Evolutionary conservation across 1,140 invertebrate species (phyloP), one percentile per base, ranked within the genome.

Genomic region (Fopius arisanus): DNA sequence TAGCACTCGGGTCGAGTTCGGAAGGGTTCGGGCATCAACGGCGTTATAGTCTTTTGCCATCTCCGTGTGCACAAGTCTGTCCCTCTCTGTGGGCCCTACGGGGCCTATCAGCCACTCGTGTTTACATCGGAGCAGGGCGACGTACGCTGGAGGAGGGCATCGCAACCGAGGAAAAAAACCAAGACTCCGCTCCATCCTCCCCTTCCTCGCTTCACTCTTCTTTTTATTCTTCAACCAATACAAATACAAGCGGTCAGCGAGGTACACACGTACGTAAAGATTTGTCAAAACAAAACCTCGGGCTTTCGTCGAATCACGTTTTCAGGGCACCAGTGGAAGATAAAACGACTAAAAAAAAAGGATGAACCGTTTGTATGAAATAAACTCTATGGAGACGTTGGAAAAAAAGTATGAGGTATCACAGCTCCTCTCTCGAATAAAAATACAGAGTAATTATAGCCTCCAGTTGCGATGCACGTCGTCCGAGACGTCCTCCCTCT

Each of bases 91-190:
- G 78, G 77, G 82, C 80, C 80, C 78, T 77, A 74, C 62, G 14
- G 72, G 76, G 80, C n/a, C 78, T 85, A 85, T 84, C 83, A 82
- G 83, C 83, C 84, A 85, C 82, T 84, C 80, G 84, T 83, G 81
- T 84, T 84, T 83, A 85, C 80, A 84, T 82, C 80, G 77, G 72
- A 69, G 40, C 66, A 65, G 74, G 72, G 72, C 74, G 28, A 67
- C 43, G 75, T 73, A 75, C 75, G 79, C 76, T 51, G 76, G 74
- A 1, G 12, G 14, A 6, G 12, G 14, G 19, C 21, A 26, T 7
- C 19, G 14, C 43, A 51, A 19, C n/a, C 5, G 43, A 14, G 43
- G 19, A 14, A 51, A 51, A 16, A 51, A 51, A 51, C n/a, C 5
- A 19, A 19, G 19, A 19, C 43, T 51, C 14, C 33, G 31, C 31